A percentile compares a stretch with the other conserved stretches of the same genome.
Evolutionary conservation across 2,797 vertebrate genomes (phyloP).

Genomic region (Sebastiscus albofasciatus): DNA sequence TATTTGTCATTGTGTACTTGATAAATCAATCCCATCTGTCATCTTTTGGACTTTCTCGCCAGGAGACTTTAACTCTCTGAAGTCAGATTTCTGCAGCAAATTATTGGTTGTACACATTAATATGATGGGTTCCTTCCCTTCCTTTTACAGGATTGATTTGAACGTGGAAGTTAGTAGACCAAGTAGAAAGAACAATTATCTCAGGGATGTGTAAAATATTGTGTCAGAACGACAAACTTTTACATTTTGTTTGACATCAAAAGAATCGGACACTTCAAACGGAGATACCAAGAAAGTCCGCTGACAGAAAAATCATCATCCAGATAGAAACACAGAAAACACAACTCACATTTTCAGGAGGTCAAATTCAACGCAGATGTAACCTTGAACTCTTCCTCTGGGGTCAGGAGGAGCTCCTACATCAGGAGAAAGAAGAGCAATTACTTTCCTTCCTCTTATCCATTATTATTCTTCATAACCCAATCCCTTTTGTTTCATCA

Average conservation of each 20-base stretch:
- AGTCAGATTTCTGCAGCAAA: background rate
- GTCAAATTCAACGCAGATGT: background rate
- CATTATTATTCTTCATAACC: conserved; percentile 55
- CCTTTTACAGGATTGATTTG: background rate
- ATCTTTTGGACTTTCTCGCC: background rate
- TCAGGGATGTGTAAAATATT: background rate
- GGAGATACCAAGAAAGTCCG: background rate
- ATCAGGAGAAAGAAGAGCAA: conserved; percentile 24
- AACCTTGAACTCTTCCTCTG: background rate
- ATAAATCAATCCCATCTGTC: conserved; percentile 5
- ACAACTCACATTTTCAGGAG: background rate
- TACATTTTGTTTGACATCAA: background rate
- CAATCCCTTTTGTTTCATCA: conserved; percentile 53
- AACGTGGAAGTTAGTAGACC: background rate
- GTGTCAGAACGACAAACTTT: background rate
- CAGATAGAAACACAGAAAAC: background rate
- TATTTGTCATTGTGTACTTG: conserved; percentile 6
- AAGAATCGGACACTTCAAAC: background rate
- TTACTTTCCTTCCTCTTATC: conserved; percentile 24
- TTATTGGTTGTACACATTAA: background rate
- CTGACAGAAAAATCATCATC: background rate
- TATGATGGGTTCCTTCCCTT: background rate
- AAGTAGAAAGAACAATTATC: background rate
- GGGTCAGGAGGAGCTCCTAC: background rate
- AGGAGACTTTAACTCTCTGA: background rate